Percentiles rank a stretch among this genome's conserved stretches.
Conservation (phyloP, 2,797 vertebrate species). For the Sebastes iracundus region DNA sequence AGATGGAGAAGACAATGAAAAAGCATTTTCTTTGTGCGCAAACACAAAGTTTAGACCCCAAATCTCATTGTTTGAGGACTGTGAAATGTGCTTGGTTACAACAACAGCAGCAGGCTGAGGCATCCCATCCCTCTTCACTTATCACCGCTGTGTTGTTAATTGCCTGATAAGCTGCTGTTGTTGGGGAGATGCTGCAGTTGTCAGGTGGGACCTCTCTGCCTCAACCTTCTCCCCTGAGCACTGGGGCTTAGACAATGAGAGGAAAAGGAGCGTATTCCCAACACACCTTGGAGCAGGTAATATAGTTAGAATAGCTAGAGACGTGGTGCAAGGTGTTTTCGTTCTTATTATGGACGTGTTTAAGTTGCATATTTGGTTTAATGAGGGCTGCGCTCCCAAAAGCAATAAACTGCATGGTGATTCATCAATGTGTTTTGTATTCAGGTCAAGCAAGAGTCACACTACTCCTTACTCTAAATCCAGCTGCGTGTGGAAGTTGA, state of each 20-base stretch:
- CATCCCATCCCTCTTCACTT: conserved; percentile 3
- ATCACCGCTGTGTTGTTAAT: conserved; percentile 42
- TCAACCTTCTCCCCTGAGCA: conserved; percentile 57
- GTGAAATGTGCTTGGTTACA: conserved; percentile 29
- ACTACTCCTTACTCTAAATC: conserved; percentile 88
- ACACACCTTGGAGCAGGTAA: neutral
- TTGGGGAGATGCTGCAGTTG: conserved; percentile 69
- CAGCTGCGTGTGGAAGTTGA: conserved; percentile 89
- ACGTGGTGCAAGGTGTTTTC: neutral
- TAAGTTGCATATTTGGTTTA: neutral
- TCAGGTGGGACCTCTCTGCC: conserved; percentile 58
- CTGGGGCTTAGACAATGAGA: conserved; percentile 32
- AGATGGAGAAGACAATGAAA: conserved; percentile 11
- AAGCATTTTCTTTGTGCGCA: neutral
- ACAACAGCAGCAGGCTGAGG: neutral
- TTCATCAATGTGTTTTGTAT: neutral
- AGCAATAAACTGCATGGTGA: neutral
- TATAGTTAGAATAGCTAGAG: conserved; percentile 16
- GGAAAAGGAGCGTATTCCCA: conserved; percentile 35
- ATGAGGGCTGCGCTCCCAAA: neutral
- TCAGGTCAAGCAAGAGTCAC: neutral
- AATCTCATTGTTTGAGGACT: neutral
- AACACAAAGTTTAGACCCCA: neutral
- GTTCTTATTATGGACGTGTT: conserved; percentile 1
- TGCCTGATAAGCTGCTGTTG: conserved; percentile 64